These are phyloP conservation scores for Lycodopsis pacificus DNA, from an alignment of 2,797 vertebrate species.

Conservation along the genomic window DNA sequence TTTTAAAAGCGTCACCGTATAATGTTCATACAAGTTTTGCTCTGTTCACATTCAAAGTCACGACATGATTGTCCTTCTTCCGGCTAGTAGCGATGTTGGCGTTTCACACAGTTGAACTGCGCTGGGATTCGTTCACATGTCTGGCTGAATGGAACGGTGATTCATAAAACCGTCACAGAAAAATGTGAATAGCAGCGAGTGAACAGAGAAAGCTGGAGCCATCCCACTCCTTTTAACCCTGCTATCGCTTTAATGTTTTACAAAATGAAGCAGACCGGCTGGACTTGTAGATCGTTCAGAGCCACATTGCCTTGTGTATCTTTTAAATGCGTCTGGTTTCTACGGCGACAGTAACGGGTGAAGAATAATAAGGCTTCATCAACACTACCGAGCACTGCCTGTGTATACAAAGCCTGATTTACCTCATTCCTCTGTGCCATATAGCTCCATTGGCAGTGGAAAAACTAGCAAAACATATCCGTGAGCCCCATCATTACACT, in stretches of 20 bases:
- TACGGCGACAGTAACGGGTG: background rate
- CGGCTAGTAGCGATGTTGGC: background rate
- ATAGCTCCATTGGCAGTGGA: background rate
- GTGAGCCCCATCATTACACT: background rate
- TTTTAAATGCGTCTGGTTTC: background rate
- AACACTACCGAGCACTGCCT: background rate
- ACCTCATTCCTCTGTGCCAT: background rate
- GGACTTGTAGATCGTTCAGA: background rate
- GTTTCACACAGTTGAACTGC: background rate
- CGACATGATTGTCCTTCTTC: background rate
- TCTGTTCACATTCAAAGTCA: background rate
- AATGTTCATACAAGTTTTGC: background rate
- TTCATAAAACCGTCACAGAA: slow-evolving; percentile 9
- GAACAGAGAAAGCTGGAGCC: slow-evolving; percentile 7
- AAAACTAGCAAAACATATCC: background rate
- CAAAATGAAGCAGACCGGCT: background rate
- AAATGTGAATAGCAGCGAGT: background rate
- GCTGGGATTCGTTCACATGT: background rate
- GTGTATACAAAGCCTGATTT: background rate
- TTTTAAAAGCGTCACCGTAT: background rate
- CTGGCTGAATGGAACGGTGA: slow-evolving; percentile 9
- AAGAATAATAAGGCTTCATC: background rate
- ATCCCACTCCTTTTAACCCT: background rate
- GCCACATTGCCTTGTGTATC: background rate
- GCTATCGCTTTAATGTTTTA: slow-evolving; percentile 1